Conservation (phyloP, 2,113 vertebrate genomes). For the Cisticola juncidis region DNA sequence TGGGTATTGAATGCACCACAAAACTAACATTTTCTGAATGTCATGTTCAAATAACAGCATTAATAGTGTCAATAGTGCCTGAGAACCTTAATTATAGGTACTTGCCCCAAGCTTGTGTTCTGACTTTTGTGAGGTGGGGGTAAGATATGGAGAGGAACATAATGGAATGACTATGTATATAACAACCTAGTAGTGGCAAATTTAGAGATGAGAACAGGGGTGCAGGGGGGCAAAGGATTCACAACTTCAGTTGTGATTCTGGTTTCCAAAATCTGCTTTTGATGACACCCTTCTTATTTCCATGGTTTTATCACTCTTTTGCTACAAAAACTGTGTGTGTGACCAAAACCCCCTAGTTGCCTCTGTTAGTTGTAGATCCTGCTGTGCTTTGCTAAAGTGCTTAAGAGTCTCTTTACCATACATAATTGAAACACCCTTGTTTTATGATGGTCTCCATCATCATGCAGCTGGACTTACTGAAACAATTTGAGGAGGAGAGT, state of each 20-base stretch:
- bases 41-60: not conserved
- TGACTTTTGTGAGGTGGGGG: not conserved
- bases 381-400: not conserved
- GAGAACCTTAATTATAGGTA: not conserved
- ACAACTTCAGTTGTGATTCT: not conserved
- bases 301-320: not conserved
- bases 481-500: not conserved
- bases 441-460: not conserved
- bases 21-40: not conserved
- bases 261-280: not conserved
- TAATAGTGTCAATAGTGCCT: not conserved
- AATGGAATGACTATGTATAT: not conserved
- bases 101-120: not conserved
- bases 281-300: not conserved
- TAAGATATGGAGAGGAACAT: not conserved
- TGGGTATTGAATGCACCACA: not conserved
- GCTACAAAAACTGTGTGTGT: not conserved
- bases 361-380: not conserved
- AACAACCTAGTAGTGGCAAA: not conserved
- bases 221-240: not conserved
- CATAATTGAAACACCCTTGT: not conserved
- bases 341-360: not conserved
- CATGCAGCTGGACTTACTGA: not conserved
- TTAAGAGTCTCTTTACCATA: not conserved
- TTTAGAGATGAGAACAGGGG: not conserved